Percentiles rank a stretch among this genome's conserved stretches.
Evolutionary conservation across 2,113 vertebrate genomes (phyloP).

Genomic region (Eurypyga helias): DNA sequence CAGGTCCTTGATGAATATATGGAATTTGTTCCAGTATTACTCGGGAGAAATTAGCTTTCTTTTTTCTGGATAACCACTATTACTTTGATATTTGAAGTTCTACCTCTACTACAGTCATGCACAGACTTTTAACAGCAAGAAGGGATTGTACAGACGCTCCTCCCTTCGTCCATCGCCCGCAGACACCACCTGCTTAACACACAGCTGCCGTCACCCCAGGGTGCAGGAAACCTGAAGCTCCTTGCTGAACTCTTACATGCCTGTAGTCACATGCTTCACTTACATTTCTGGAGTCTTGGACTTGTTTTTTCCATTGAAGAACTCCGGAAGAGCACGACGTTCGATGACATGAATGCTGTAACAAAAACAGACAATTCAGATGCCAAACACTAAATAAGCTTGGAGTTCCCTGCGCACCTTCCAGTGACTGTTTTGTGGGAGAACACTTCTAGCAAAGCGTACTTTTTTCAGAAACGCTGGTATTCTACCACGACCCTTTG

Average conservation of each 20-base stretch:
- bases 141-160: neutral
- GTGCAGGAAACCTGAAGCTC: neutral
- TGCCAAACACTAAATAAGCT: accelerated
- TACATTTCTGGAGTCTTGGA: slow-evolving; percentile 98
- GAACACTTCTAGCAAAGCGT: no score
- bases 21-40: neutral
- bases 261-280: slow-evolving; percentile 36
- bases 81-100: neutral
- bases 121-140: accelerated
- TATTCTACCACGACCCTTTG: neutral
- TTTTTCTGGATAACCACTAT: neutral
- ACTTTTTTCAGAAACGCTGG: neutral
- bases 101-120: accelerated
- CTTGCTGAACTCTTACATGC: accelerated
- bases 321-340: slow-evolving; percentile 91
- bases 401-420: neutral
- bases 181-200: neutral
- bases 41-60: neutral
- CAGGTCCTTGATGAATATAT: no score
- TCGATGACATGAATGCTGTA: slow-evolving; percentile 94
- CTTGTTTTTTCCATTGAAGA: slow-evolving; percentile 97
- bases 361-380: neutral
- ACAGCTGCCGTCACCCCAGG: neutral
- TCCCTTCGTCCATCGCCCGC: neutral
- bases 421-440: neutral